phyloP scores from a whole-genome alignment of 92 coral and sea anemone species.

The Zoanthus sansibaricus region DNA sequence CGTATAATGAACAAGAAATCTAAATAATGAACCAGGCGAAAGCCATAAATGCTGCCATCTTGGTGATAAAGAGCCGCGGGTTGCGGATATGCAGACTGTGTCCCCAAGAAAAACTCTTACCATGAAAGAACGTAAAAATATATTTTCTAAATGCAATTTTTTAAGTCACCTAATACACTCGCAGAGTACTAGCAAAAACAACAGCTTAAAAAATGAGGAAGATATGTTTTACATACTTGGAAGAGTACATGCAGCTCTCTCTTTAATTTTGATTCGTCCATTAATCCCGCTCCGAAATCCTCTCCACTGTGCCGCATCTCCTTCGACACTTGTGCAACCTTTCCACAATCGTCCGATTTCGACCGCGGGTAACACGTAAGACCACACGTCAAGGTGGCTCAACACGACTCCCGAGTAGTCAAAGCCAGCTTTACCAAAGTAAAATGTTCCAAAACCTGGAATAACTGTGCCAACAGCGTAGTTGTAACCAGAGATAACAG shows the following conservation, averaged over 20 bases:
- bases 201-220: neutral
- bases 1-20: no score
- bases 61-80: no score
- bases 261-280: neutral
- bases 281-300: slow-evolving; percentile 3
- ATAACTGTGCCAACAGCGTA: neutral
- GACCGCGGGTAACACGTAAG: neutral
- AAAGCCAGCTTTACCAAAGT: neutral
- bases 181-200: no score
- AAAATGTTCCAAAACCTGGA: slow-evolving; percentile 2
- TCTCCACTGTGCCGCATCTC: slow-evolving; percentile 29
- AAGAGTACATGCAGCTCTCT: slow-evolving; percentile 9
- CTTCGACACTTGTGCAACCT: slow-evolving; percentile 19
- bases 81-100: no score
- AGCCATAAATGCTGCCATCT: no score
- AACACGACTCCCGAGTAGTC: neutral
- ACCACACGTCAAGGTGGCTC: slow-evolving; percentile 33
- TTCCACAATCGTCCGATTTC: neutral
- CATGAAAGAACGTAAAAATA: no score
- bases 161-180: neutral
- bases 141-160: no score
- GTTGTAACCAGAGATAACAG: neutral
- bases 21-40: no score
- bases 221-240: neutral
- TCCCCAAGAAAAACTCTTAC: no score